phyloP scores from a whole-genome alignment of 2,888 invertebrate genomes.

The Drosophila rubida region DNA sequence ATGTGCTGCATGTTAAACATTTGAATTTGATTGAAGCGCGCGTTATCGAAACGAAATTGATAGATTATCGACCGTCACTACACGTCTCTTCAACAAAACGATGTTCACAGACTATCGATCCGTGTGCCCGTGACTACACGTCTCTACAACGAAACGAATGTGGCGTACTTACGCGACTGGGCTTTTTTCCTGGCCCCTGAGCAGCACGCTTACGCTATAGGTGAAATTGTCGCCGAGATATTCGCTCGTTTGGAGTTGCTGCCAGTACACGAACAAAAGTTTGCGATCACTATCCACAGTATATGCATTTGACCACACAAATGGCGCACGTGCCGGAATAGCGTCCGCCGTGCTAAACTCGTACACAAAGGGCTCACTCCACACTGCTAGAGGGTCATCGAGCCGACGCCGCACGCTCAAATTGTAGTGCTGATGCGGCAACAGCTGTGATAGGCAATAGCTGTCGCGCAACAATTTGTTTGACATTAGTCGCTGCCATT shows the following conservation, averaged over 20 bases:
- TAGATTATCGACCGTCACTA: too few species aligned
- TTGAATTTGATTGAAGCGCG: too few species aligned
- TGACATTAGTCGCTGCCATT: too few species aligned
- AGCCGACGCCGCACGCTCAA: constrained; percentile 87
- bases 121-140: background rate
- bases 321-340: constrained; percentile 88
- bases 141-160: background rate
- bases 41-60: too few species aligned
- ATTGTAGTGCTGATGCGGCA: background rate
- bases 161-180: constrained; percentile 58
- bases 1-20: too few species aligned
- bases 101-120: too few species aligned
- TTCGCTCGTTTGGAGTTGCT: constrained; percentile 88
- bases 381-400: constrained; percentile 82
- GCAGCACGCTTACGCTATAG: constrained; percentile 86
- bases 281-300: constrained; percentile 87
- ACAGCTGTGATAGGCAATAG: background rate
- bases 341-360: constrained; percentile 86
- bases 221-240: constrained; percentile 91
- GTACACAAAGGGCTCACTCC: constrained; percentile 88
- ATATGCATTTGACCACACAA: constrained; percentile 88
- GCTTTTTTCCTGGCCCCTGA: constrained; percentile 41
- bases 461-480: too few species aligned
- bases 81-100: too few species aligned
- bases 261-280: constrained; percentile 91